Conservation (phyloP, 2,113 vertebrate genomes). For the Todiramphus saurophagus region DNA sequence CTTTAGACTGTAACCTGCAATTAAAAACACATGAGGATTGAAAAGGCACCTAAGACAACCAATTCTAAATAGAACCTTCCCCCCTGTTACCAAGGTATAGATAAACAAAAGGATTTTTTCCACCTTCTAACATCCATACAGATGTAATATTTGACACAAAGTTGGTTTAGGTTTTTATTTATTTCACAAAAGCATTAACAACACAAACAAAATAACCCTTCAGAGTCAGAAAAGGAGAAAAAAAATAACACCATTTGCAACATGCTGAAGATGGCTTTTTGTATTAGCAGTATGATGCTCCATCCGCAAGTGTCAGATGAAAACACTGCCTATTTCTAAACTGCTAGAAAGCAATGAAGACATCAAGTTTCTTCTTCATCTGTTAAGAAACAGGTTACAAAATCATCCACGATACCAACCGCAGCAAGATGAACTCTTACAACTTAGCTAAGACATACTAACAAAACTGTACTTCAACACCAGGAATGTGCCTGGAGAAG, state of each 20-base stretch:
- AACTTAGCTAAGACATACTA: background rate
- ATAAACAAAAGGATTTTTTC: background rate
- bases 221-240: background rate
- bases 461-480: background rate
- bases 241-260: background rate
- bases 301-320: background rate
- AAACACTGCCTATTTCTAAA: background rate
- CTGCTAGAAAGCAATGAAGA: background rate
- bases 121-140: background rate
- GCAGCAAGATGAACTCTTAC: background rate
- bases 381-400: background rate
- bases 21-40: background rate
- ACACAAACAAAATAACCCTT: background rate
- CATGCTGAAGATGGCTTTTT: background rate
- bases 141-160: background rate
- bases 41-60: background rate
- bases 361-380: background rate
- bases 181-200: background rate
- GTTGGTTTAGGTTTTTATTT: background rate
- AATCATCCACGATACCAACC: background rate
- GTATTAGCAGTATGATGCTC: background rate
- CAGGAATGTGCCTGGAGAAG: background rate
- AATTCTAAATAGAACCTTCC: background rate
- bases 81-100: background rate
- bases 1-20: conserved; percentile 24